phyloP scores from a whole-genome alignment of 2,113 vertebrate species.

The Lucifuga dentata region DNA sequence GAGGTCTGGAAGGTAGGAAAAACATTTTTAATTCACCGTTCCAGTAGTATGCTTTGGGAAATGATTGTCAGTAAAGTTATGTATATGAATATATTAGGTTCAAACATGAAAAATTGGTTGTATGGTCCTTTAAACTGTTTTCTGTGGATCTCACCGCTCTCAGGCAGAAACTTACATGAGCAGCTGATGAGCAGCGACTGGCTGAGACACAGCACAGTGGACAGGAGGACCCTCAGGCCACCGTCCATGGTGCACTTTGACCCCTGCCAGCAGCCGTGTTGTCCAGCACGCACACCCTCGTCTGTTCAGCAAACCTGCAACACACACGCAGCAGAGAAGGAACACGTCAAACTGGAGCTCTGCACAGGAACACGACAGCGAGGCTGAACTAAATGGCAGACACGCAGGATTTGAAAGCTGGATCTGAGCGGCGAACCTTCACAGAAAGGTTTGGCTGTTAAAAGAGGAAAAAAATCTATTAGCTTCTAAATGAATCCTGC shows the following conservation, averaged over 20 bases:
- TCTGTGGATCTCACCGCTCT: too few species aligned
- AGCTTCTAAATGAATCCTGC: constrained; percentile 57
- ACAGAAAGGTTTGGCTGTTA: not conserved
- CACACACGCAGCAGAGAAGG: constrained; percentile 23
- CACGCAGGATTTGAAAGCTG: constrained; percentile 20
- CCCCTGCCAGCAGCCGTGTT: constrained; percentile 73
- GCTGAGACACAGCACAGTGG: constrained; percentile 82
- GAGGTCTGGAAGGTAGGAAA: too few species aligned
- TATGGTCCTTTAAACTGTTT: too few species aligned
- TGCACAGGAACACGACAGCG: constrained; percentile 3
- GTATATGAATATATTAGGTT: too few species aligned
- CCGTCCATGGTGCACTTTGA: constrained; percentile 80
- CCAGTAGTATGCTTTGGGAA: too few species aligned
- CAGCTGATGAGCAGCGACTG: constrained; percentile 80
- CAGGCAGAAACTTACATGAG: constrained; percentile 75
- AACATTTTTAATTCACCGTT: too few species aligned
- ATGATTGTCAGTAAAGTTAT: too few species aligned
- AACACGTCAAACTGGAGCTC: constrained; percentile 22
- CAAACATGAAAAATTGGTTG: too few species aligned
- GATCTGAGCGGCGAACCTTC: not conserved
- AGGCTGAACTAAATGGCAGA: constrained; percentile 16
- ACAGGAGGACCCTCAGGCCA: constrained; percentile 82
- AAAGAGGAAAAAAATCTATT: constrained; percentile 1
- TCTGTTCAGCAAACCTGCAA: constrained; percentile 73
- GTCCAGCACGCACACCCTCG: constrained; percentile 41